These are phyloP conservation scores for Euzetes globulus DNA, from an alignment of 2,888 invertebrate species.

Conservation along the genomic window DNA sequence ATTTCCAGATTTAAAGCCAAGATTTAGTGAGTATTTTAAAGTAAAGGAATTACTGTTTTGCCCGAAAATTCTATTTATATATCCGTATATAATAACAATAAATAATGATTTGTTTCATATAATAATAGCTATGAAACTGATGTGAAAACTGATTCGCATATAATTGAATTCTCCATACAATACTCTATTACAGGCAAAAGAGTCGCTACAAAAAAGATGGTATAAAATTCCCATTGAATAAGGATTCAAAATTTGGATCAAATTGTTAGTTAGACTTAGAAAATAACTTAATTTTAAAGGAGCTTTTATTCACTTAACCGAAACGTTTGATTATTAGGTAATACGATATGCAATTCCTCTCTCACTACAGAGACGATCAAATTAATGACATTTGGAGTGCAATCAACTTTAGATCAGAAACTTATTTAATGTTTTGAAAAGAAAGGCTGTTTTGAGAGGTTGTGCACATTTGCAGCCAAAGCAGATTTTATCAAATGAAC, in stretches of 20 bases:
- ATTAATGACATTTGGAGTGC: not conserved
- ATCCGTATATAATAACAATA: conserved; percentile 1
- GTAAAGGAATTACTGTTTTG: not conserved
- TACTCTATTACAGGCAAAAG: not conserved
- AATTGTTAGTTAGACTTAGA: not conserved
- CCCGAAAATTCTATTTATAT: not conserved
- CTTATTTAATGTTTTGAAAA: not conserved
- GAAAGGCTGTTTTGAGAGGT: not conserved
- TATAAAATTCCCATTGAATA: not conserved
- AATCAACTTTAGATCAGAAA: conserved; percentile 2
- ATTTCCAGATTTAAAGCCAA: not conserved
- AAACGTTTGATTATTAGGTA: not conserved
- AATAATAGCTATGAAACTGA: not conserved
- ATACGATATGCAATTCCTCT: conserved; percentile 1
- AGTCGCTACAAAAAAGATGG: not conserved
- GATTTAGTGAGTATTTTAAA: not conserved
- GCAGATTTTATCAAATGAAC: conserved; percentile 1
- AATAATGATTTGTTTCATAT: not conserved
- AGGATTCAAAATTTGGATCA: too few species aligned
- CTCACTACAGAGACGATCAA: not conserved
- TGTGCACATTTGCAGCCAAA: not conserved
- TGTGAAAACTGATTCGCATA: not conserved
- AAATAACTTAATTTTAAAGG: not conserved
- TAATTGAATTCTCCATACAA: not conserved
- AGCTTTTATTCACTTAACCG: not conserved